A percentile compares a stretch with the other conserved stretches of the same genome.
Conservation (phyloP, 2,888 invertebrate species). For the Chorisops tibialis region DNA sequence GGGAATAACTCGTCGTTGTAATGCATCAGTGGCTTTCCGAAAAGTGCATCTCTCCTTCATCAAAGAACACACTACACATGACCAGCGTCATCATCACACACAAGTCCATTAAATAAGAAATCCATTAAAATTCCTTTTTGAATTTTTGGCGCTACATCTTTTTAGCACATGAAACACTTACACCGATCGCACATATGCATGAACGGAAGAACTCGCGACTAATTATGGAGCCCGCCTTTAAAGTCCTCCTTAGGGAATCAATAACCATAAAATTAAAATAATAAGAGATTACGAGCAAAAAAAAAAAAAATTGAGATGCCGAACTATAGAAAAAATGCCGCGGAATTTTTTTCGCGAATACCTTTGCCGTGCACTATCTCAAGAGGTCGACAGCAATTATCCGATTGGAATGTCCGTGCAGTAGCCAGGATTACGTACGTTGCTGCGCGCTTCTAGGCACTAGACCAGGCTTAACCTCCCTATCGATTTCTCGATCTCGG, state of each 20-base stretch:
- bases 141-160: too few relatives aligned
- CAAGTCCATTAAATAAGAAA: background rate
- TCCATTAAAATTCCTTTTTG: background rate
- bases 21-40: background rate
- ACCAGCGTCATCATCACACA: background rate
- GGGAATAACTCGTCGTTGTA: too few relatives aligned
- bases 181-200: background rate
- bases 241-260: background rate
- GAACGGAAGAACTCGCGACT: background rate
- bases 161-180: background rate
- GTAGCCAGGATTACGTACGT: background rate
- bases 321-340: background rate
- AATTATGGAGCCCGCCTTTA: background rate
- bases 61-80: background rate
- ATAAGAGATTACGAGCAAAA: background rate
- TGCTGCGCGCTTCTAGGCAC: background rate
- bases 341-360: background rate
- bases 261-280: constrained; percentile 9
- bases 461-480: background rate
- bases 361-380: background rate
- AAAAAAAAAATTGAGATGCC: background rate
- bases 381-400: background rate
- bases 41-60: too few relatives aligned
- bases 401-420: background rate
- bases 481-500: background rate